Percentiles rank a stretch among this genome's conserved stretches.
Conservation (phyloP, 2,113 vertebrate species). For the Fulica atra region DNA sequence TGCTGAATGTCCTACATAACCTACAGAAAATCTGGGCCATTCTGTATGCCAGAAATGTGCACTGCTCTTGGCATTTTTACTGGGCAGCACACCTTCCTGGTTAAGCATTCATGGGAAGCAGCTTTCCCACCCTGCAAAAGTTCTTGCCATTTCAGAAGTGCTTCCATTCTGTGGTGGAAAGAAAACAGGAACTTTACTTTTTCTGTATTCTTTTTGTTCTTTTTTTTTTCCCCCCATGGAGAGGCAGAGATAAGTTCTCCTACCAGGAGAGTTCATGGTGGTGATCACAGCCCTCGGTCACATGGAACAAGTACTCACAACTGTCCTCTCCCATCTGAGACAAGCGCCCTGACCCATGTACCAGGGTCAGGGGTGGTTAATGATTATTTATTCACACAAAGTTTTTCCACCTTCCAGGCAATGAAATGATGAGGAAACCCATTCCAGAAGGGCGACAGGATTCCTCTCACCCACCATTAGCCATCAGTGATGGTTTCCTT, state of each 20-base stretch:
- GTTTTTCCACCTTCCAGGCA: not conserved
- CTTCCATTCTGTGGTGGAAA: not conserved
- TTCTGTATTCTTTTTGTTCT: no score
- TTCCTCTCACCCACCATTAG: not conserved
- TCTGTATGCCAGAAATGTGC: not conserved
- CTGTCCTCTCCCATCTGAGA: not conserved
- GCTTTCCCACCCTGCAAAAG: not conserved
- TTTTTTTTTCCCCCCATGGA: not conserved
- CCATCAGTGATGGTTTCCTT: not conserved
- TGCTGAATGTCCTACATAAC: not conserved
- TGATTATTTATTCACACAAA: not conserved
- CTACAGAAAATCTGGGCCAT: not conserved
- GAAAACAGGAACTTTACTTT: not conserved
- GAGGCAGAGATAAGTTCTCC: not conserved
- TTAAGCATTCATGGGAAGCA: not conserved
- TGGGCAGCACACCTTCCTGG: not conserved
- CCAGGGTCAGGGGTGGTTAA: not conserved
- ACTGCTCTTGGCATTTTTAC: not conserved
- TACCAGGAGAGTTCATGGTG: not conserved
- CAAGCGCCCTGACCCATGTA: not conserved
- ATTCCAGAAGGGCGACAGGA: not conserved
- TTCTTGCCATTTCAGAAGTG: not conserved
- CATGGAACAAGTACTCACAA: rapidly evolving
- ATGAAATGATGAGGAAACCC: not conserved
- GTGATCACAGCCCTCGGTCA: rapidly evolving